These are phyloP conservation scores for Chaitophorus viminalis DNA, from an alignment of 2,888 invertebrate genomes.

Conservation along the genomic window DNA sequence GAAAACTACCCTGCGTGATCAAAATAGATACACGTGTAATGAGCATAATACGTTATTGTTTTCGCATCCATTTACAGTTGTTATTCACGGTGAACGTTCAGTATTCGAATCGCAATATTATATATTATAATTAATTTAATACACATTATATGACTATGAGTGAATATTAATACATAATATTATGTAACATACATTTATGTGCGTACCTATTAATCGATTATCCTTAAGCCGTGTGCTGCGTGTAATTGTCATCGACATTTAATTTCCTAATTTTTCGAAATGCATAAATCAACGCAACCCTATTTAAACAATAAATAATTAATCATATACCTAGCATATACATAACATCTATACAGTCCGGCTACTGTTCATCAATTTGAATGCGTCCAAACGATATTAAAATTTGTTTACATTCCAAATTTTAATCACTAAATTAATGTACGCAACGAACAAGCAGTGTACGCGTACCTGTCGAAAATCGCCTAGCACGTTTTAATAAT, in stretches of 20 bases:
- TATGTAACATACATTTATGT: no score
- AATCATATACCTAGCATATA: no score
- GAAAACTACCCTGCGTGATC: no score
- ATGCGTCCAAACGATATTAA: neutral
- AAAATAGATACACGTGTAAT: no score
- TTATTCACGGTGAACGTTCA: slow-evolving; percentile 17
- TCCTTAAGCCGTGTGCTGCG: neutral
- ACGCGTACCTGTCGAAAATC: neutral
- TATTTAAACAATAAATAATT: neutral
- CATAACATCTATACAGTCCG: neutral
- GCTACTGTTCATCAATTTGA: no score
- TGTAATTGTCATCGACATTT: no score
- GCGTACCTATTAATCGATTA: neutral
- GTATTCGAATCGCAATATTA: neutral
- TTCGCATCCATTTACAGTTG: neutral
- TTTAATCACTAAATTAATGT: neutral
- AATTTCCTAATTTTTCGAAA: neutral
- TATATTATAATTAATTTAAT: neutral
- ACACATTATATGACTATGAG: neutral
- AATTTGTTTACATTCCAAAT: slow-evolving; percentile 50
- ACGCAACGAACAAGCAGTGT: neutral
- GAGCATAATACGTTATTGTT: neutral
- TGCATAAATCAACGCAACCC: neutral
- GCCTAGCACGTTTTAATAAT: neutral
- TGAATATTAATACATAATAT: neutral